Conservation (phyloP, 1,140 invertebrate species). For the Ladona fulva region DNA sequence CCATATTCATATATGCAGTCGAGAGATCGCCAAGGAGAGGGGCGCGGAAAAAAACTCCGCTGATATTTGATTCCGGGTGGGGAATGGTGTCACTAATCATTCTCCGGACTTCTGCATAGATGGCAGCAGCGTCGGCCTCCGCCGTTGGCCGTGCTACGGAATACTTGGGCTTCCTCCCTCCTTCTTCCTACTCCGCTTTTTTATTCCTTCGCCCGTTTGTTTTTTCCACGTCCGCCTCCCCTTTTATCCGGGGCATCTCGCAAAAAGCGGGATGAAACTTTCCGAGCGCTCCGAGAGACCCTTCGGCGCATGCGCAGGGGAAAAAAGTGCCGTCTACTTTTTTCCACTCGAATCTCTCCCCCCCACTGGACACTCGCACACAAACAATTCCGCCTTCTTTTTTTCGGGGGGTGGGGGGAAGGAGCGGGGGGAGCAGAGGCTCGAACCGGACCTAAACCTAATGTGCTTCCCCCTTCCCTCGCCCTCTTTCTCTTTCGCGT, state of each 20-base stretch:
- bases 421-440: not conserved
- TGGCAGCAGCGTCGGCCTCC: not conserved
- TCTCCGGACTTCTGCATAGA: slow-evolving; percentile 2
- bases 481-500: not conserved
- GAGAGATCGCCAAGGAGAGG: not conserved
- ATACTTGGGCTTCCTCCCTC: not conserved
- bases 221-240: not conserved
- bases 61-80: slow-evolving; percentile 4
- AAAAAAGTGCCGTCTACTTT: not conserved
- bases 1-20: not conserved
- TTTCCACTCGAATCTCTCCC: not conserved
- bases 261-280: slow-evolving; percentile 6
- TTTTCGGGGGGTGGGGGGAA: not conserved
- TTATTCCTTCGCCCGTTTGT: not conserved
- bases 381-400: not conserved
- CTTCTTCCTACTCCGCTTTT: not conserved
- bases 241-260: not conserved
- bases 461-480: not conserved
- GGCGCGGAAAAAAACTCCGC: not conserved
- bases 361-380: not conserved
- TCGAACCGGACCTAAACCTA: not conserved
- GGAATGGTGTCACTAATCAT: slow-evolving; percentile 1
- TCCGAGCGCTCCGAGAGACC: not conserved
- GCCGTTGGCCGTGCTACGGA: not conserved
- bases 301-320: not conserved